These are phyloP conservation scores for Harpegnathos saltator DNA, from an alignment of 1,140 invertebrate genomes.

Conservation along the genomic window DNA sequence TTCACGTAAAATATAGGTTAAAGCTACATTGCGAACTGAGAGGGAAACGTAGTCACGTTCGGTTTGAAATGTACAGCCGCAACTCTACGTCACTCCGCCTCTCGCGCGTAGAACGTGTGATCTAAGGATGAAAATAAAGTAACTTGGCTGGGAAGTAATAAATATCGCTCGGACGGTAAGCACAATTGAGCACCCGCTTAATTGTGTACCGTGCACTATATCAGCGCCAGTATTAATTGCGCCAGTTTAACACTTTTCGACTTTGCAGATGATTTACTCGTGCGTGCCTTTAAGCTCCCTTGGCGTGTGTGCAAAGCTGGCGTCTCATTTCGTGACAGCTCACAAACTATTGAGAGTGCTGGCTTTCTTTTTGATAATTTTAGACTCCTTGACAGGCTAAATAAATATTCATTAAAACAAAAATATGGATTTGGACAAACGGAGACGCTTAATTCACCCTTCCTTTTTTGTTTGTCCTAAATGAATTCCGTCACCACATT, in stretches of 20 bases:
- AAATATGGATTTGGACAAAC: too few species aligned
- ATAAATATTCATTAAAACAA: too few species aligned
- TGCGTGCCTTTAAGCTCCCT: not conserved
- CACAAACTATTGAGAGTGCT: too few species aligned
- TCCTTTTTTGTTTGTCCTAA: too few species aligned
- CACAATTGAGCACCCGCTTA: not conserved
- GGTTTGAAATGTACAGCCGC: not conserved
- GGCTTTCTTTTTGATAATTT: too few species aligned
- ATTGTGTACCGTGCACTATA: not conserved
- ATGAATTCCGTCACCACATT: too few species aligned
- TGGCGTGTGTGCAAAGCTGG: not conserved
- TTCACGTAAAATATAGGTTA: constrained; percentile 1
- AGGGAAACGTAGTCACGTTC: not conserved
- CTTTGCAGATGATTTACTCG: not conserved
- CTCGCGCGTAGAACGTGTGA: not conserved
- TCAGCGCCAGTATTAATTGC: not conserved
- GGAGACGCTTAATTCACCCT: too few species aligned
- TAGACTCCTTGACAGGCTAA: too few species aligned
- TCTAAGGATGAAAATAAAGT: not conserved
- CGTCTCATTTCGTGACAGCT: too few species aligned
- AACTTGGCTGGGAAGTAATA: not conserved
- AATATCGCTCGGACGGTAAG: not conserved
- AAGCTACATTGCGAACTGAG: not conserved
- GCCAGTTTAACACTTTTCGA: not conserved
- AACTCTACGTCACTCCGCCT: not conserved